A percentile compares a stretch with the other conserved stretches of the same genome.
Evolutionary conservation across 2,888 invertebrate genomes (phyloP).

Genomic region (Andricus curvator): DNA sequence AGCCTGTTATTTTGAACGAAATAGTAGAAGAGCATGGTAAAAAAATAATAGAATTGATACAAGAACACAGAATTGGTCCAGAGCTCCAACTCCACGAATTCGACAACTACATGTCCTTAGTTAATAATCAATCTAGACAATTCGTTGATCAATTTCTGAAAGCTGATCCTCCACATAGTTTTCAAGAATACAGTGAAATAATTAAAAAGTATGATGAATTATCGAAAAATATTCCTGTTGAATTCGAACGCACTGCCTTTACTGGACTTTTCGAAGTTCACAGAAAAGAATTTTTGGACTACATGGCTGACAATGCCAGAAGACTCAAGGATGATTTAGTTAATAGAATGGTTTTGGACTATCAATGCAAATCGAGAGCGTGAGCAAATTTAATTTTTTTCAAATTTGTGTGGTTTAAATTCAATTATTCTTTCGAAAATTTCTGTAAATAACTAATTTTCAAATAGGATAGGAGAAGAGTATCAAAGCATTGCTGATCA

Average conservation of each 20-base stretch:
- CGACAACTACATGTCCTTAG: constrained; percentile 87
- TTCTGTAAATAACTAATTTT: neutral
- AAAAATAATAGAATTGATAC: constrained; percentile 83
- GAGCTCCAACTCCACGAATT: constrained; percentile 87
- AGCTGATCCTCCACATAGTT: constrained; percentile 80
- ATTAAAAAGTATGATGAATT: constrained; percentile 83
- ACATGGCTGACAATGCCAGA: constrained; percentile 85
- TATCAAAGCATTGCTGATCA: constrained; percentile 90
- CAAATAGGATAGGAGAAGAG: constrained; percentile 87
- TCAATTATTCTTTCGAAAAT: neutral
- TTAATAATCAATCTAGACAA: constrained; percentile 83
- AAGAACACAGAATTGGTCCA: constrained; percentile 87
- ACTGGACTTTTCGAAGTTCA: constrained; percentile 93
- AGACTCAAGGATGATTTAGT: constrained; percentile 85
- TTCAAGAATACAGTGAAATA: constrained; percentile 83
- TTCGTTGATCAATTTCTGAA: constrained; percentile 84
- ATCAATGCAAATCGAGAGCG: constrained; percentile 88
- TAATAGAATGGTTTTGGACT: constrained; percentile 87
- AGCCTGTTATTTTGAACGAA: constrained; percentile 89
- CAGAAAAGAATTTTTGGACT: constrained; percentile 87
- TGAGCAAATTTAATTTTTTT: constrained; percentile 77
- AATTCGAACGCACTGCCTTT: constrained; percentile 83
- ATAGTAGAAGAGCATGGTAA: constrained; percentile 83
- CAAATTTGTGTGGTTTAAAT: neutral
- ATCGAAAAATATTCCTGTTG: constrained; percentile 81